Percentiles rank a stretch among this genome's conserved stretches.
These are phyloP conservation scores for Scolopax mira DNA, from an alignment of 2,113 vertebrate genomes.

Conservation along the genomic window DNA sequence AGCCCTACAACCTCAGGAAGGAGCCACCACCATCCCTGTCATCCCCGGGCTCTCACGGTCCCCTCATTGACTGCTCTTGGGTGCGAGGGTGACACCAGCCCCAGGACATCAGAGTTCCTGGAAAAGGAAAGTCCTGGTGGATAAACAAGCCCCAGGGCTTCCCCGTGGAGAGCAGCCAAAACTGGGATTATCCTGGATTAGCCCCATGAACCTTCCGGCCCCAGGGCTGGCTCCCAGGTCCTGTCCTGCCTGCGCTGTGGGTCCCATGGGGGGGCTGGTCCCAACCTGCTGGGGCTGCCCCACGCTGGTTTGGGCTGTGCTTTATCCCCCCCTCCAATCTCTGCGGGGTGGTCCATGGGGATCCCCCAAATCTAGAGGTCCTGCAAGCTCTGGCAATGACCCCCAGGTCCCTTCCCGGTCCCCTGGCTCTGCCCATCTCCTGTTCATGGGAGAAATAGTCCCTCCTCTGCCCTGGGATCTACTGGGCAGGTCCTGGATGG, in stretches of 20 bases:
- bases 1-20: background rate
- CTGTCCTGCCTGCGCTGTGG: too few relatives aligned
- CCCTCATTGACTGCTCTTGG: background rate
- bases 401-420: accelerated
- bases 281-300: background rate
- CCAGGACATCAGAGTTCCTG: background rate
- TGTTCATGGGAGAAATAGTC: background rate
- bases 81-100: background rate
- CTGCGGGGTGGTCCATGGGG: background rate
- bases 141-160: background rate
- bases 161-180: background rate
- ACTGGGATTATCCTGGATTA: background rate
- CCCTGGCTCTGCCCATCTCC: background rate
- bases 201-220: background rate
- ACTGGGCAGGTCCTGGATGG: too few relatives aligned
- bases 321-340: background rate
- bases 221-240: background rate
- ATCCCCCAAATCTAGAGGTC: background rate
- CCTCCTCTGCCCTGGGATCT: background rate
- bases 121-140: background rate
- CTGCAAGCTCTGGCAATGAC: background rate
- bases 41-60: accelerated
- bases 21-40: accelerated
- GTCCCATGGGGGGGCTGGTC: accelerated
- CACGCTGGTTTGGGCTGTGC: accelerated